Evolutionary conservation across 2,113 vertebrate genomes (phyloP).

Genomic region (Passer montanus): DNA sequence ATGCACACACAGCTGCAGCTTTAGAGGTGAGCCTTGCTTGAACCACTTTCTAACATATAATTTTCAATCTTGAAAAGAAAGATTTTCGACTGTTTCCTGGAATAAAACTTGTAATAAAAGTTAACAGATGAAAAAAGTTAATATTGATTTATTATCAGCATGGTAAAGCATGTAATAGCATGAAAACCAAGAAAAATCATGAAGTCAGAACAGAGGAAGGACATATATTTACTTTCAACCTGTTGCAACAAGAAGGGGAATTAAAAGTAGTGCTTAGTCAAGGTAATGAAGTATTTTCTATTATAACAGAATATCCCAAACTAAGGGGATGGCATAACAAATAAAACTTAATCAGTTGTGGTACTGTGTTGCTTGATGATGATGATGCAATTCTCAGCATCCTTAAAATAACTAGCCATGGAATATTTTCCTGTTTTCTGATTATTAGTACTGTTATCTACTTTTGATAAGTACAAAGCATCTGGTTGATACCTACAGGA

Average conservation of each 20-base stretch:
- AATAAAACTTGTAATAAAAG: not conserved
- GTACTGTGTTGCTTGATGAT: not conserved
- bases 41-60: not conserved
- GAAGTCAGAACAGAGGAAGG: not conserved
- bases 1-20: not conserved
- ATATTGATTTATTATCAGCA: not conserved
- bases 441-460: not conserved
- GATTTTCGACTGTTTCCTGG: not conserved
- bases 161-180: not conserved
- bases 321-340: not conserved
- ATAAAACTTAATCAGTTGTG: not conserved
- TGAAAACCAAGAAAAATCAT: not conserved
- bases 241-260: not conserved
- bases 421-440: not conserved
- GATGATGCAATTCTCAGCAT: not conserved
- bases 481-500: not conserved
- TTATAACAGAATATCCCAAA: not conserved
- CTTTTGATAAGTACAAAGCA: not conserved
- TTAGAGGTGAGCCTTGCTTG: not conserved
- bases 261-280: not conserved
- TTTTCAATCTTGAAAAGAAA: not conserved
- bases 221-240: not conserved
- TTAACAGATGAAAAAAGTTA: not conserved
- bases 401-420: not conserved
- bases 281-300: not conserved